Percentiles rank a stretch among this genome's conserved stretches.
Conservation (phyloP, 1,140 invertebrate species). For the Drepana arcuata region DNA sequence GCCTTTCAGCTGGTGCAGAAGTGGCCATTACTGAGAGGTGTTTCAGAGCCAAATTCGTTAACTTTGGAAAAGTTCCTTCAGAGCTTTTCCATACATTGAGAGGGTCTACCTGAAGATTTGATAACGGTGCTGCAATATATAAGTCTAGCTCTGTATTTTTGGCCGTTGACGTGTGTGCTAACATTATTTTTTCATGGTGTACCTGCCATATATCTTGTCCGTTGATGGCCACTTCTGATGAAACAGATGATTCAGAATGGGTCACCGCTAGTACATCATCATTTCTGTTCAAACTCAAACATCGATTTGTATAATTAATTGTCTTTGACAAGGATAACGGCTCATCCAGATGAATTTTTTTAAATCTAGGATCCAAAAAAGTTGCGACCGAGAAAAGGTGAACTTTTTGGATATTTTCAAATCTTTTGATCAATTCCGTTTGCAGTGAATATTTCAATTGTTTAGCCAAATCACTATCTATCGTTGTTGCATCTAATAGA, state of each 20-base stretch:
- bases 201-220: constrained; percentile 1
- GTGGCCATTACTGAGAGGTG: constrained; percentile 7
- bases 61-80: constrained; percentile 7
- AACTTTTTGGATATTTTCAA: constrained; percentile 2
- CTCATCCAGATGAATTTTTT: constrained; percentile 1
- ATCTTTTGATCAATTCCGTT: constrained; percentile 1
- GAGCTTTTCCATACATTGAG: constrained; percentile 6
- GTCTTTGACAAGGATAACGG: not conserved
- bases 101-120: constrained; percentile 1
- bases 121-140: not conserved
- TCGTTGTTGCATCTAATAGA: constrained; percentile 7
- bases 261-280: not conserved
- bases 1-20: constrained; percentile 5
- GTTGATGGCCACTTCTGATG: not conserved
- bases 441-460: constrained; percentile 3
- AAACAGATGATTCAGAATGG: not conserved
- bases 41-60: constrained; percentile 8
- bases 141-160: constrained; percentile 1
- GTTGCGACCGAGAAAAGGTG: constrained; percentile 1
- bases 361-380: not conserved
- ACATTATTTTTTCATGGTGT: constrained; percentile 3
- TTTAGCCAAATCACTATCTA: constrained; percentile 12
- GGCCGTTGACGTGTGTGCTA: not conserved
- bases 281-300: not conserved
- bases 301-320: not conserved